Conservation (phyloP, 2,113 vertebrate genomes). For the Paralichthys olivaceus region DNA sequence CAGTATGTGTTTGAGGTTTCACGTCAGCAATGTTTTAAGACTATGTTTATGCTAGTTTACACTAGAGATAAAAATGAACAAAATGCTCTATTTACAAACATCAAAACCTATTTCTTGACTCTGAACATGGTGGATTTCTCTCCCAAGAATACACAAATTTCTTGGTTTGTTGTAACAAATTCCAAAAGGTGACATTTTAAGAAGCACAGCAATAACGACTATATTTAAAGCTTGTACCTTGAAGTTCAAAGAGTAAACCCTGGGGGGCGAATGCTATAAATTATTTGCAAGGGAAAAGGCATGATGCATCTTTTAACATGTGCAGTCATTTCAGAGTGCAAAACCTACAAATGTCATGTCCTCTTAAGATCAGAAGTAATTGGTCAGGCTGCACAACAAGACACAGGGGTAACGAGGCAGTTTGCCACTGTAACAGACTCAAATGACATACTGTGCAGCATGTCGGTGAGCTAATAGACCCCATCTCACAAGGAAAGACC, state of each 20-base stretch:
- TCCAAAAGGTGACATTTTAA: conserved; percentile 50
- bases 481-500: conserved; percentile 61
- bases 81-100: background rate
- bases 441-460: conserved; percentile 75
- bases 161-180: conserved; percentile 34
- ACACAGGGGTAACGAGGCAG: conserved; percentile 78
- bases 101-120: background rate
- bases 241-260: conserved; percentile 83
- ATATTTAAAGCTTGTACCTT: conserved; percentile 79
- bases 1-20: conserved; percentile 20
- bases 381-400: conserved; percentile 89
- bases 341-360: conserved; percentile 94
- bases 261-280: conserved; percentile 75
- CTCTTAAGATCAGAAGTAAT: conserved; percentile 94
- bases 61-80: background rate
- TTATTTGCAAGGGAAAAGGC: conserved; percentile 83
- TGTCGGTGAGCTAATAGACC: conserved; percentile 82
- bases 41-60: background rate
- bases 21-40: background rate
- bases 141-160: background rate
- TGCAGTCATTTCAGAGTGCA: conserved; percentile 90
- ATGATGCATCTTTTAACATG: conserved; percentile 91
- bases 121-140: conserved; percentile 1
- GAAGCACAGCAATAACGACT: conserved; percentile 51
- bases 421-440: conserved; percentile 82